These are phyloP conservation scores for Sebastes oblongus DNA, from an alignment of 2,797 vertebrate genomes.

Conservation along the genomic window DNA sequence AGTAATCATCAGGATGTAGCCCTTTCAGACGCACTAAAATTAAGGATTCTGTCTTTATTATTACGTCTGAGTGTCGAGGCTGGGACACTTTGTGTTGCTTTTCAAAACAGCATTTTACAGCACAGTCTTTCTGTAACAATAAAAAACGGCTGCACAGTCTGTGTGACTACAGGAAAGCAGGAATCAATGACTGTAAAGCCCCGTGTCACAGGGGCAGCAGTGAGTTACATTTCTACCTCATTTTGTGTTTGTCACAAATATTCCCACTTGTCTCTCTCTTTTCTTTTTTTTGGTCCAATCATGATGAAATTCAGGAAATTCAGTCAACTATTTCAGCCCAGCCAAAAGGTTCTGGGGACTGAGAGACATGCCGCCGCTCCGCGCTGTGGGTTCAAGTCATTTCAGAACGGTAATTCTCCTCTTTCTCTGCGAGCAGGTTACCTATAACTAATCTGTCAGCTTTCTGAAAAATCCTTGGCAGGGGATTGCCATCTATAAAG, in stretches of 20 bases:
- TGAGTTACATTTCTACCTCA: slow-evolving; percentile 28
- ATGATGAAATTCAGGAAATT: slow-evolving; percentile 60
- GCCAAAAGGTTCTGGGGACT: slow-evolving; percentile 36
- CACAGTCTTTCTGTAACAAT: background rate
- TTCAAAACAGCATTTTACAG: background rate
- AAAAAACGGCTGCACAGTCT: background rate
- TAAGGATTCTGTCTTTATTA: background rate
- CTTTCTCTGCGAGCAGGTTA: slow-evolving; percentile 61
- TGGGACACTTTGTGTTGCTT: background rate
- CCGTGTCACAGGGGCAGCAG: slow-evolving; percentile 3
- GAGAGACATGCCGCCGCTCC: slow-evolving; percentile 44
- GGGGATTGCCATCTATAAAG: slow-evolving; percentile 71
- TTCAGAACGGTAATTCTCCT: slow-evolving; percentile 66
- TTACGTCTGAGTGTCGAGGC: background rate
- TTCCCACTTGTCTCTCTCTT: slow-evolving; percentile 19
- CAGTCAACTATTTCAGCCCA: slow-evolving; percentile 45
- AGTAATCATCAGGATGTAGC: slow-evolving; percentile 11
- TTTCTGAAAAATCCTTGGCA: slow-evolving; percentile 62
- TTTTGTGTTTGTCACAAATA: slow-evolving; percentile 49
- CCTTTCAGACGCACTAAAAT: background rate
- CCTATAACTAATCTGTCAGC: slow-evolving; percentile 73
- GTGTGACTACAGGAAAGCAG: slow-evolving; percentile 16
- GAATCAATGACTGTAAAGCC: slow-evolving; percentile 28
- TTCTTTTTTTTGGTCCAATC: slow-evolving; percentile 27
- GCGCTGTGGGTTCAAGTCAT: slow-evolving; percentile 65